Conservation (phyloP, 1,140 invertebrate species). For the Hycleus phaleratus region DNA sequence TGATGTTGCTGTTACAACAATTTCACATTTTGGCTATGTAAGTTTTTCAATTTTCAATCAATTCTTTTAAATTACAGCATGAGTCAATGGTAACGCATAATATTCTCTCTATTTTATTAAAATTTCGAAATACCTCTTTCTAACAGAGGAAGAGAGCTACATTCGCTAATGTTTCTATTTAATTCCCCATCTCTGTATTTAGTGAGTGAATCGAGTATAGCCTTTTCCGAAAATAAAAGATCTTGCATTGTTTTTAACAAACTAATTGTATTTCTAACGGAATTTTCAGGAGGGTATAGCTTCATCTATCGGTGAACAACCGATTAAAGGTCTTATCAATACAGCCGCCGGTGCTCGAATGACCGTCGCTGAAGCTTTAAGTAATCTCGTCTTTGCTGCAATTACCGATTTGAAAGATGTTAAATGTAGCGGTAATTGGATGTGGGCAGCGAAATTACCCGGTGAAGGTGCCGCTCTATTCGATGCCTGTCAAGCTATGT, state of each 20-base stretch:
- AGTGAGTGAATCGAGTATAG: no score
- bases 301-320: conserved; percentile 93
- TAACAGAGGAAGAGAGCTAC: no score
- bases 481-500: conserved; percentile 83
- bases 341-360: conserved; percentile 80
- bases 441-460: conserved; percentile 95
- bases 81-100: no score
- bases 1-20: conserved; percentile 87
- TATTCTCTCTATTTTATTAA: no score
- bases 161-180: no score
- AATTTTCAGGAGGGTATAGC: conserved; percentile 70
- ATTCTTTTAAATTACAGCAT: not conserved
- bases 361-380: conserved; percentile 88
- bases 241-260: no score
- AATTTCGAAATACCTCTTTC: no score
- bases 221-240: no score
- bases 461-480: conserved; percentile 84
- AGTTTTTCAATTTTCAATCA: conserved; percentile 22
- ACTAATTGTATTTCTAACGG: no score
- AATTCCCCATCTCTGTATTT: no score
- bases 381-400: conserved; percentile 92
- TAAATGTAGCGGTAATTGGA: conserved; percentile 98
- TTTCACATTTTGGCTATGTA: conserved; percentile 62
- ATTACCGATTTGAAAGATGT: conserved; percentile 80
- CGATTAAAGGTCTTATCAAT: conserved; percentile 83